Evolutionary conservation across 2,888 invertebrate species (phyloP), one percentile per base, ranked within the genome.

Genomic region (Drosophila formosana): DNA sequence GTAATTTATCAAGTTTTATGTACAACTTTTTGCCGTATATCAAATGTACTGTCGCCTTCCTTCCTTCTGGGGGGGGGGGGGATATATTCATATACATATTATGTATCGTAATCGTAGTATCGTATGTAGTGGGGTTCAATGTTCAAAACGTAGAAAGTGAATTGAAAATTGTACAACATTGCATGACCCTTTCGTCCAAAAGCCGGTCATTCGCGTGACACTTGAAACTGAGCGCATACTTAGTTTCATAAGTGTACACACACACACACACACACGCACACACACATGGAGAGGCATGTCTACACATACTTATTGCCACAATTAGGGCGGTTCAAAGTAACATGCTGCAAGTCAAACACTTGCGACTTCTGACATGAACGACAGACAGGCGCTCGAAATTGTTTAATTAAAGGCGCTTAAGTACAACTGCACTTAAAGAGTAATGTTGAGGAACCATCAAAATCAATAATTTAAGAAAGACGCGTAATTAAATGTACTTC

Each of bases 281-380:
- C 41, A 49, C 45, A 30, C 45, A 2, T 55, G 25, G 47, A 34
- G 28, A 34, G 28, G 34, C 23, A 11, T 69, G 28, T 60, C 11
- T 57, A 0, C 30, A 25, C 46, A 25, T 57, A 47, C 47, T 65
- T 63, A 60, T 77, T 65, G 60, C 57, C 60, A 67, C 82, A 84
- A 84, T 87, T 87, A 66, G 88, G 82, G 89, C 82, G 89, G 89
- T 89, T 89, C 89, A 83, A 72, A 89, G 85, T 69, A 69, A 64
- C 72, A 75, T 69, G 78, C 75, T 68, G 55, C 72, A 74, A 67
- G 89, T 89, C 89, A 83, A 75, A 78, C 80, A 82, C 80, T 87
- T 79, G 68, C 65, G 78, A 81, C 77, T 64, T 72, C 45, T 77
- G 89, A 88, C 89, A 80, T 70, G 60, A 37, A 60, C 65, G 51